Percentiles rank a stretch among this genome's conserved stretches.
These are phyloP conservation scores for Gobionotothen gibberifrons DNA, from an alignment of 2,797 vertebrate species.

Conservation along the genomic window DNA sequence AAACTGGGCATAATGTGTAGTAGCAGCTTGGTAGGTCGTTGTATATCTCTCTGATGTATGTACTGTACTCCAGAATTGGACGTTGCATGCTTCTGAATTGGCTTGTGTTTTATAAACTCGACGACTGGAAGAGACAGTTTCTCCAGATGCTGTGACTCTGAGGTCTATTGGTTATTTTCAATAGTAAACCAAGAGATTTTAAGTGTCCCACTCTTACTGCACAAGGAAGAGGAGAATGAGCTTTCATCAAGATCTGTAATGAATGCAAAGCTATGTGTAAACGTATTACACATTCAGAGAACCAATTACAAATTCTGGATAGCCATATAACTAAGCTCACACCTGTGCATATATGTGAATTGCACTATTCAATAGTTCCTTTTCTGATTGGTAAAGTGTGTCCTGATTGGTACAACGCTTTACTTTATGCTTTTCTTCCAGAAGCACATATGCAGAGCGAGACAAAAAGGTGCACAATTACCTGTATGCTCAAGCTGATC, in stretches of 20 bases:
- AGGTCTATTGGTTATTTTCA: slow-evolving; percentile 1
- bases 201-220: not conserved
- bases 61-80: not conserved
- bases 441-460: slow-evolving; percentile 16
- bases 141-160: not conserved
- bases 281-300: slow-evolving; percentile 12
- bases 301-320: not conserved
- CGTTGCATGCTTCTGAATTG: slow-evolving; percentile 8
- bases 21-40: not conserved
- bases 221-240: not conserved
- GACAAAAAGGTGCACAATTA: slow-evolving; percentile 52
- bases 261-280: not conserved
- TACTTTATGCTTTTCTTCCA: slow-evolving; percentile 34
- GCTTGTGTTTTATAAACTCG: slow-evolving; percentile 5
- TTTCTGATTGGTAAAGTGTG: not conserved
- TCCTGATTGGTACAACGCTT: slow-evolving; percentile 13
- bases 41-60: slow-evolving; percentile 14
- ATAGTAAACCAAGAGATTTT: not conserved
- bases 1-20: not conserved
- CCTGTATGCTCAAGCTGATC: slow-evolving; percentile 44
- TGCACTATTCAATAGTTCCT: not conserved
- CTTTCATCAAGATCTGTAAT: not conserved
- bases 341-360: not conserved
- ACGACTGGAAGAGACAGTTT: slow-evolving; percentile 11
- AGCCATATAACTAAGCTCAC: not conserved